phyloP scores from a whole-genome alignment of 1,140 invertebrate species.

The Scaptomyza pallida region DNA sequence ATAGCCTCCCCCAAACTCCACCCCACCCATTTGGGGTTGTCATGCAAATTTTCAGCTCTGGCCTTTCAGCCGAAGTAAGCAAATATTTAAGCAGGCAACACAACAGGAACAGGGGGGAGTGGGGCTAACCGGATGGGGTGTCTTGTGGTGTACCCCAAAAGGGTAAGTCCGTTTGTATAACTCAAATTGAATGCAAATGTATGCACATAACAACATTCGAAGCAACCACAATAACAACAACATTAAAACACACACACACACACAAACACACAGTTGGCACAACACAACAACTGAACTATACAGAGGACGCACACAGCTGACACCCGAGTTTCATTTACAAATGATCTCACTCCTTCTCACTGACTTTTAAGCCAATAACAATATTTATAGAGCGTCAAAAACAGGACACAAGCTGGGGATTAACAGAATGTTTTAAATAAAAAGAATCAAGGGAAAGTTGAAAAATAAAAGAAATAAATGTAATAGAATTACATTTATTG shows the following conservation, averaged over 20 bases:
- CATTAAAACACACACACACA: constrained; percentile 1
- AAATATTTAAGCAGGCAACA: constrained; percentile 48
- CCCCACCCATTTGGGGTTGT: not conserved
- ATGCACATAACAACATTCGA: constrained; percentile 45
- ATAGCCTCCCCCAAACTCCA: no score
- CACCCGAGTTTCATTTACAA: constrained; percentile 34
- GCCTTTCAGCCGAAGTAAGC: constrained; percentile 48
- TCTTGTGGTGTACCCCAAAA: constrained; percentile 26
- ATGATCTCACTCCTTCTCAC: constrained; percentile 4
- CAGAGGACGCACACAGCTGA: constrained; percentile 45
- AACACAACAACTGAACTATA: constrained; percentile 1
- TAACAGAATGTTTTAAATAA: not conserved
- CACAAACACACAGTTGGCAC: constrained; percentile 19
- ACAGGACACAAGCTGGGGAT: constrained; percentile 3
- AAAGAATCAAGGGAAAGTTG: not conserved
- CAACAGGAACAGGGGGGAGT: constrained; percentile 15
- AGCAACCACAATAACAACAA: constrained; percentile 8
- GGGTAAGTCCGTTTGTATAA: constrained; percentile 27
- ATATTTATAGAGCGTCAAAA: constrained; percentile 33
- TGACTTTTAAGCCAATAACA: constrained; percentile 38
- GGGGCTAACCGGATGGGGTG: not conserved
- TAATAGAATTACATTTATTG: no score
- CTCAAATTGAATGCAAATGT: constrained; percentile 59
- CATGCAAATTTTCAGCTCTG: constrained; percentile 48
- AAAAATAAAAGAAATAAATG: not conserved